Conservation (phyloP, 2,888 invertebrate genomes). For the Copidosoma aretas region DNA sequence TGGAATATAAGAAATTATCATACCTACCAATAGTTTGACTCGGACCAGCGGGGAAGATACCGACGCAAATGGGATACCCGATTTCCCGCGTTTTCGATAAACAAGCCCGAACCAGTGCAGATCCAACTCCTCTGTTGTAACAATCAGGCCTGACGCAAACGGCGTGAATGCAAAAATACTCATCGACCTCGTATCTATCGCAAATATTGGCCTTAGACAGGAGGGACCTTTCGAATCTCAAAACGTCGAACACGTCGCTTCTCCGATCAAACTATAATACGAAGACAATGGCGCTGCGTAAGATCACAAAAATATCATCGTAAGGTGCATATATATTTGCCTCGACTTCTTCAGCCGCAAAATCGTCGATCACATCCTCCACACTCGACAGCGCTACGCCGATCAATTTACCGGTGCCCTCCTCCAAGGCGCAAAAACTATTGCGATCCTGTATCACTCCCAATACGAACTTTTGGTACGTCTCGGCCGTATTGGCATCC, state of each 20-base stretch:
- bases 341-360: too few species aligned
- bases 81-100: constrained; percentile 34
- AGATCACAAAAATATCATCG: too few species aligned
- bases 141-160: constrained; percentile 43
- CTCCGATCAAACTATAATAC: neutral
- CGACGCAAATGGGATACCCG: constrained; percentile 40
- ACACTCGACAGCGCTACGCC: constrained; percentile 43
- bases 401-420: constrained; percentile 45
- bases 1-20: neutral
- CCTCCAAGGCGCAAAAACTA: constrained; percentile 47
- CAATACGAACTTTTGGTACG: constrained; percentile 36
- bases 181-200: constrained; percentile 26
- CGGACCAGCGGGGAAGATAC: constrained; percentile 43
- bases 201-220: constrained; percentile 20
- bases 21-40: constrained; percentile 45
- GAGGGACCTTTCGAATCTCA: constrained; percentile 9
- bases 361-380: too few species aligned
- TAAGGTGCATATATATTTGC: too few species aligned
- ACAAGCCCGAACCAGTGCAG: constrained; percentile 46
- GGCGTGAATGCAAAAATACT: constrained; percentile 40
- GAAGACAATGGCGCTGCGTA: too few species aligned
- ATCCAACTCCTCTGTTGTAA: constrained; percentile 45
- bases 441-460: constrained; percentile 29
- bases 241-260: constrained; percentile 5
- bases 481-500: constrained; percentile 10